These are phyloP conservation scores for Tipula unca DNA, from an alignment of 2,888 invertebrate genomes.

Conservation along the genomic window DNA sequence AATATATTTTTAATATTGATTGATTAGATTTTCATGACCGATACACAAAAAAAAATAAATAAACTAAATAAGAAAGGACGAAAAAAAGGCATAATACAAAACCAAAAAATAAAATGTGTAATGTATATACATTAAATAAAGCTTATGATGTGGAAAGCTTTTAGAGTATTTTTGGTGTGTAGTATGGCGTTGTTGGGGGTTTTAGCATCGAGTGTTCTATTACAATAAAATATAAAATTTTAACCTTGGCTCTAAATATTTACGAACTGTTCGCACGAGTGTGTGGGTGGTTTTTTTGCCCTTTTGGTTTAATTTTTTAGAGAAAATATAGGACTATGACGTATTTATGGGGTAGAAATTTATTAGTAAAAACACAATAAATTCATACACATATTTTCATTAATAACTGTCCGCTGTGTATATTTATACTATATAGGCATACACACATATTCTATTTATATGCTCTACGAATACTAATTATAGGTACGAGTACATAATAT, in stretches of 20 bases:
- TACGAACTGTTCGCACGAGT: not conserved
- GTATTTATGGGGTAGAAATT: not conserved
- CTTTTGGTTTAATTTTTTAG: too few relatives aligned
- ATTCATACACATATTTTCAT: not conserved
- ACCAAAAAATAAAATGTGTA: not conserved
- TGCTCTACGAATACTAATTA: too few relatives aligned
- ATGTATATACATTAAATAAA: not conserved
- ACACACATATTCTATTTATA: not conserved
- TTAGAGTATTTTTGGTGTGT: not conserved
- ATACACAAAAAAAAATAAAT: not conserved
- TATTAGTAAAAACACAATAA: not conserved
- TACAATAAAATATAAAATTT: not conserved
- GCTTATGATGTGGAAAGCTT: not conserved
- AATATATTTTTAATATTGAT: not conserved
- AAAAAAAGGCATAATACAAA: not conserved
- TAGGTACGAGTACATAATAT: too few relatives aligned
- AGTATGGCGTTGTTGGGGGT: too few relatives aligned
- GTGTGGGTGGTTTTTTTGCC: not conserved
- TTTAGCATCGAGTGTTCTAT: not conserved
- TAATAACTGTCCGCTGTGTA: not conserved
- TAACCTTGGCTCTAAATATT: not conserved
- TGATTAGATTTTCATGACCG: not conserved
- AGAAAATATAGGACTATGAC: not conserved
- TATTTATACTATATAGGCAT: not conserved
- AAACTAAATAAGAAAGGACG: not conserved